These are phyloP conservation scores for Saguinus midas DNA, from an alignment of 2,113 vertebrate species.

Conservation along the genomic window DNA sequence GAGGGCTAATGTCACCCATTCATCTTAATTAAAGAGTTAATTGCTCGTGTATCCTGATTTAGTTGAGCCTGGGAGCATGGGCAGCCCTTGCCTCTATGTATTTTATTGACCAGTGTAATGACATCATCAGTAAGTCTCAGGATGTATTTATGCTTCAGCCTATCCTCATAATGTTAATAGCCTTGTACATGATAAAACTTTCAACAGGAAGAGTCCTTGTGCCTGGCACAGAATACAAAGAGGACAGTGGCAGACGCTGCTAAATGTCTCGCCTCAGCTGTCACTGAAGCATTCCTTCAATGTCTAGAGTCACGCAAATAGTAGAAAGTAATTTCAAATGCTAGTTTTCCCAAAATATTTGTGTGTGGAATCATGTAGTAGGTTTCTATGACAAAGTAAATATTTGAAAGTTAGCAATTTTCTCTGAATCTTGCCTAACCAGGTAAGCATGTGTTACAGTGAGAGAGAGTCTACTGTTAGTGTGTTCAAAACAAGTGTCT, in stretches of 20 bases:
- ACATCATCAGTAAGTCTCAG: conserved; percentile 83
- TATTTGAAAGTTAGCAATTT: conserved; percentile 73
- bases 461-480: conserved; percentile 49
- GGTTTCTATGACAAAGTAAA: conserved; percentile 64
- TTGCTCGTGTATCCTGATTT: conserved; percentile 87
- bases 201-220: conserved; percentile 76
- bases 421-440: conserved; percentile 69
- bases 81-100: conserved; percentile 80
- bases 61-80: conserved; percentile 77
- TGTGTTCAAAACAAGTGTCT: conserved; percentile 40
- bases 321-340: conserved; percentile 81
- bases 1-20: conserved; percentile 88
- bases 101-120: conserved; percentile 84
- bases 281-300: conserved; percentile 80
- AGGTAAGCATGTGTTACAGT: conserved; percentile 58
- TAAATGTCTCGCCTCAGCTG: conserved; percentile 77
- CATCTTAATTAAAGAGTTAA: conserved; percentile 92
- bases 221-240: conserved; percentile 76
- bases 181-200: conserved; percentile 86
- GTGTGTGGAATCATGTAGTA: conserved; percentile 65
- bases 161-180: conserved; percentile 83
- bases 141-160: conserved; percentile 84
- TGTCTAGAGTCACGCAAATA: conserved; percentile 77
- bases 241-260: conserved; percentile 67
- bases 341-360: conserved; percentile 73